Conservation (phyloP, 2,888 invertebrate genomes). For the Vannuccia rotundouncinata region DNA sequence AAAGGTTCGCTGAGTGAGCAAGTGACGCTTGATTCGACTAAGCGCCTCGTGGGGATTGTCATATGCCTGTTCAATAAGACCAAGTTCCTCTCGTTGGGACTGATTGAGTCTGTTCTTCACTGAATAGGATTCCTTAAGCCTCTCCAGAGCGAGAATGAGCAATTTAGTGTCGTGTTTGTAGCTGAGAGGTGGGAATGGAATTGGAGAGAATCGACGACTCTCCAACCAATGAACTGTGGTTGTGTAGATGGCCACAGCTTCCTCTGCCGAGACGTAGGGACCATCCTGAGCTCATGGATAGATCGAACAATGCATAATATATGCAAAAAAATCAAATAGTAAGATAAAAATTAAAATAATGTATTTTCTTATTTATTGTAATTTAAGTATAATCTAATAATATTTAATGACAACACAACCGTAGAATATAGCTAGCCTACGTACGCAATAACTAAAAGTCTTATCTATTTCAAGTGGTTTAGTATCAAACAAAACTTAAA, state of each 20-base stretch:
- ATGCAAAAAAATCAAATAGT: too few relatives aligned
- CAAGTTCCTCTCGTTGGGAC: constrained; percentile 94
- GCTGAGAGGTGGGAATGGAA: constrained; percentile 96
- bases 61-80: constrained; percentile 97
- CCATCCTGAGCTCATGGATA: too few relatives aligned
- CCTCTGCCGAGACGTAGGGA: constrained; percentile 97
- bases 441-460: too few relatives aligned
- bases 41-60: constrained; percentile 99
- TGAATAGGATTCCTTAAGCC: constrained; percentile 93
- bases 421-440: too few relatives aligned
- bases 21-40: constrained; percentile 95
- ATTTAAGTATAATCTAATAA: too few relatives aligned
- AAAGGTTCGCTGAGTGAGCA: constrained; percentile 92
- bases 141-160: constrained; percentile 86
- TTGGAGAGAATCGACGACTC: constrained; percentile 92
- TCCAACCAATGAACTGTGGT: constrained; percentile 99
- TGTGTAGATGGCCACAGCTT: constrained; percentile 98
- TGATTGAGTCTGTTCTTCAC: constrained; percentile 95
- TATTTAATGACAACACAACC: too few relatives aligned
- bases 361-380: too few relatives aligned
- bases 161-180: constrained; percentile 99
- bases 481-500: too few relatives aligned
- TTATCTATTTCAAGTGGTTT: too few relatives aligned
- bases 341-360: too few relatives aligned
- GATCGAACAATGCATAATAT: too few relatives aligned